Evolutionary conservation across 2,113 vertebrate genomes (phyloP).

Genomic region (Oncorhynchus keta): DNA sequence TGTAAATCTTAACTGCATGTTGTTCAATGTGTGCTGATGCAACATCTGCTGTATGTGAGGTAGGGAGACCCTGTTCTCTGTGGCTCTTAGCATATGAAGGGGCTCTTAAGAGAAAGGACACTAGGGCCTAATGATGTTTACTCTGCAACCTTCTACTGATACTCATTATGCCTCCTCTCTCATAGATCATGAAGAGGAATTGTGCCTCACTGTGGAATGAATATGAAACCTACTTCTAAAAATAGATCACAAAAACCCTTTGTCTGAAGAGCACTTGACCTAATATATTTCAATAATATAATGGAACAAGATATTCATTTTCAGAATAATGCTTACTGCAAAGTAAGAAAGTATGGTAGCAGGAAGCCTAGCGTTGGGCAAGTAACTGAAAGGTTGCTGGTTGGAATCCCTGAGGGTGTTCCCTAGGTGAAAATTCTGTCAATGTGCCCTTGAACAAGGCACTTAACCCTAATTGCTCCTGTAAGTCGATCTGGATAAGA

Average conservation of each 20-base stretch:
- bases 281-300: background rate
- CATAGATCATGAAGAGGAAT: conserved; percentile 35
- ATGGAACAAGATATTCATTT: no score
- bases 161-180: conserved; percentile 34
- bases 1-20: background rate
- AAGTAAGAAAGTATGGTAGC: no score
- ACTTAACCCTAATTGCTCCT: no score
- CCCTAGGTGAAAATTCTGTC: no score
- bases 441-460: no score
- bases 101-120: background rate
- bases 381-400: no score
- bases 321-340: no score
- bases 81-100: background rate
- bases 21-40: background rate
- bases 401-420: no score
- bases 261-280: background rate
- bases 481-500: no score
- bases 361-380: no score
- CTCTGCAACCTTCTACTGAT: conserved; percentile 21
- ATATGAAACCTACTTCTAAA: background rate
- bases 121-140: conserved; percentile 32
- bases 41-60: background rate
- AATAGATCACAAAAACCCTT: conserved; percentile 13
- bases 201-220: conserved; percentile 7
- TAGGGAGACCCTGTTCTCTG: background rate